phyloP scores from a whole-genome alignment of 2,888 invertebrate genomes.

The Lottia gigantea region DNA sequence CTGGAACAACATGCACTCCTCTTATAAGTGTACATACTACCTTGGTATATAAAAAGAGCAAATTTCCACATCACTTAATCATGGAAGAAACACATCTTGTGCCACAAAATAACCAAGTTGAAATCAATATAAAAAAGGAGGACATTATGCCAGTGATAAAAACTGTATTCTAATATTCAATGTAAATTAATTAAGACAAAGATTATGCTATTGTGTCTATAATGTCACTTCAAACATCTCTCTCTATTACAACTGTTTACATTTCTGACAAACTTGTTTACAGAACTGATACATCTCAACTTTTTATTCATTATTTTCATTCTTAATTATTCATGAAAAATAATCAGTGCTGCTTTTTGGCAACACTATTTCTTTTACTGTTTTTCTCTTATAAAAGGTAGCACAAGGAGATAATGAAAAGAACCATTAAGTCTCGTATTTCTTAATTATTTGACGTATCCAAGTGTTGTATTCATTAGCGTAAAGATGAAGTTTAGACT shows the following conservation, averaged over 20 bases:
- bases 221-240: conserved; percentile 23
- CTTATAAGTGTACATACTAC: too few relatives aligned
- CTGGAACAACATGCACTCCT: too few relatives aligned
- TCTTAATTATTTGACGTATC: conserved; percentile 27
- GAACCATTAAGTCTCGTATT: conserved; percentile 22
- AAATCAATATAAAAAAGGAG: too few relatives aligned
- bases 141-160: too few relatives aligned
- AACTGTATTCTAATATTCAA: neutral
- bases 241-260: conserved; percentile 15
- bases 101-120: too few relatives aligned
- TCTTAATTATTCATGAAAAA: conserved; percentile 10
- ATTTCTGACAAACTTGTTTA: conserved; percentile 16
- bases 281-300: conserved; percentile 17
- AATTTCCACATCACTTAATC: too few relatives aligned
- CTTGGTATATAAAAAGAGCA: too few relatives aligned
- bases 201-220: conserved; percentile 22
- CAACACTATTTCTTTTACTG: conserved; percentile 13
- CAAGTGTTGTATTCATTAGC: neutral
- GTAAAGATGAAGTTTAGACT: conserved; percentile 12
- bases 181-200: conserved; percentile 25
- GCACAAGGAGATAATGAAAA: conserved; percentile 21
- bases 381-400: conserved; percentile 22
- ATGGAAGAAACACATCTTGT: too few relatives aligned
- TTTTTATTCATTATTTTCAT: conserved; percentile 10
- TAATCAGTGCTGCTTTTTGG: conserved; percentile 8